Evolutionary conservation across 2,888 invertebrate genomes (phyloP).

Genomic region (Agriopis aurantiaria): DNA sequence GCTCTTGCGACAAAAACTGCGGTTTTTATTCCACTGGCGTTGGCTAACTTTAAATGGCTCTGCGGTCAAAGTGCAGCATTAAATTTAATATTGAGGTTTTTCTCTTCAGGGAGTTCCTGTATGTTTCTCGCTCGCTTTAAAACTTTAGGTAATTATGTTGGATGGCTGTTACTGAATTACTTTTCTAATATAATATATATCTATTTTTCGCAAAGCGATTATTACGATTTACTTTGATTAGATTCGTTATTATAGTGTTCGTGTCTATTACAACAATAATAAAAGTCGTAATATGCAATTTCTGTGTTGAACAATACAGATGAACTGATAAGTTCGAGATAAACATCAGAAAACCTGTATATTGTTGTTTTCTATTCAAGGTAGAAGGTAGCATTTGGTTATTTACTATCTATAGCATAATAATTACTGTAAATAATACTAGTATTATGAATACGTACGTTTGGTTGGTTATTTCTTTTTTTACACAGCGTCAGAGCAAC

Average conservation of each 20-base stretch:
- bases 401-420: constrained; percentile 4
- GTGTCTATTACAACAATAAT: constrained; percentile 6
- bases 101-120: constrained; percentile 13
- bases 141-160: not conserved
- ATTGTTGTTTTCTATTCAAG: constrained; percentile 25
- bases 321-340: constrained; percentile 23
- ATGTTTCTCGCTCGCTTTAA: constrained; percentile 3
- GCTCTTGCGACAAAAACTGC: constrained; percentile 25
- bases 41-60: constrained; percentile 15
- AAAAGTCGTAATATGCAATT: constrained; percentile 25
- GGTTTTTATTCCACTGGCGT: constrained; percentile 18
- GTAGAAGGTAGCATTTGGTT: constrained; percentile 22
- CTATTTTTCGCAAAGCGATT: not conserved
- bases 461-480: no score
- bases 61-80: constrained; percentile 23
- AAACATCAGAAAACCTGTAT: constrained; percentile 7
- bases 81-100: constrained; percentile 1
- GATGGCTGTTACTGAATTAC: not conserved
- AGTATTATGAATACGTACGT: not conserved
- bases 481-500: no score
- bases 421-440: not conserved
- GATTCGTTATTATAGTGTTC: not conserved
- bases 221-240: constrained; percentile 2
- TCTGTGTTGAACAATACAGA: constrained; percentile 31
- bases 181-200: not conserved